Conservation (phyloP, 92 coral and sea anemone species). For the Epizoanthus stellaris region DNA sequence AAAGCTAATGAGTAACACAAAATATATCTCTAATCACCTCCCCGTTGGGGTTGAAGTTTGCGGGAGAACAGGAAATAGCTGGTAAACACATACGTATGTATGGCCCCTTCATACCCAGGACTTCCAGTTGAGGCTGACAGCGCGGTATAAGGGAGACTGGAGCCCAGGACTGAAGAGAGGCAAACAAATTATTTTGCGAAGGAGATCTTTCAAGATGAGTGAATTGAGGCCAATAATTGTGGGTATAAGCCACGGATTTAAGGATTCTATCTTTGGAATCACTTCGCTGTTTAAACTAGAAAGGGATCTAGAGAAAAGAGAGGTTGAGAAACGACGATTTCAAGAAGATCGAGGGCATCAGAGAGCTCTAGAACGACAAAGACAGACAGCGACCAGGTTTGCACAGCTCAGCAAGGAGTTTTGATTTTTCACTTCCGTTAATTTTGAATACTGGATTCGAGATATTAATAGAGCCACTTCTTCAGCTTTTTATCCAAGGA, state of each 20-base stretch:
- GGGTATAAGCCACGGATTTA: constrained; percentile 81
- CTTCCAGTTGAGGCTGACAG: too few relatives aligned
- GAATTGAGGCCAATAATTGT: constrained; percentile 82
- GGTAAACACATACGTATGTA: too few relatives aligned
- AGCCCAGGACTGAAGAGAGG: too few relatives aligned
- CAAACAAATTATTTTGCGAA: too few relatives aligned
- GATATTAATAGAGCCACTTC: too few relatives aligned
- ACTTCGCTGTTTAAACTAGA: constrained; percentile 72
- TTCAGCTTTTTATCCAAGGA: background rate
- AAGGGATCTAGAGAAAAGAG: constrained; percentile 64
- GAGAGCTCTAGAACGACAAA: constrained; percentile 57
- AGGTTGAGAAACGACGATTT: constrained; percentile 54
- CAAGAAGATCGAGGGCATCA: constrained; percentile 50
- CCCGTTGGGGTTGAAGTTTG: too few relatives aligned
- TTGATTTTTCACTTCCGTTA: background rate
- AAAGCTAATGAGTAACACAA: too few relatives aligned
- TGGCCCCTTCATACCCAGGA: too few relatives aligned
- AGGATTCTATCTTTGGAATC: constrained; percentile 89
- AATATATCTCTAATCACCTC: too few relatives aligned
- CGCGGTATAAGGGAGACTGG: too few relatives aligned
- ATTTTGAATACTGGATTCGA: background rate
- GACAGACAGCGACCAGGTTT: constrained; percentile 50
- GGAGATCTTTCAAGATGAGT: constrained; percentile 58
- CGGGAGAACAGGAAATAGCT: too few relatives aligned
- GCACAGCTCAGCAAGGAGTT: background rate